Conservation (phyloP, 2,797 vertebrate genomes). For the Oryzias sinensis region DNA sequence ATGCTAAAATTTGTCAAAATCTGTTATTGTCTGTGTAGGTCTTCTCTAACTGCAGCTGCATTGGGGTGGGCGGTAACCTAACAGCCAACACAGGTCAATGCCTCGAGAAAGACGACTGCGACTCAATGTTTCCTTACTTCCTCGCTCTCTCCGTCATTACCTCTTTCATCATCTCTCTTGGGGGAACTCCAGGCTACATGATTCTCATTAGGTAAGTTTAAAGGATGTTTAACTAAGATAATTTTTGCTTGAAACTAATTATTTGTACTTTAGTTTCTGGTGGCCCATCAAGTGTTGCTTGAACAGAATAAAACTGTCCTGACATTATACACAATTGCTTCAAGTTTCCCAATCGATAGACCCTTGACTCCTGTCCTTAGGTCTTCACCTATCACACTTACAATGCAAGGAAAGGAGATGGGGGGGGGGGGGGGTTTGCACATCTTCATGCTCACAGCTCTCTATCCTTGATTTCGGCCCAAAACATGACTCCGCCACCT, state of each 20-base stretch:
- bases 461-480: too few species aligned
- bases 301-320: too few species aligned
- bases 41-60: slow-evolving; percentile 87
- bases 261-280: neutral
- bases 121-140: slow-evolving; percentile 81
- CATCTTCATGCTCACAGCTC: too few species aligned
- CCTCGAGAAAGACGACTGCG: slow-evolving; percentile 73
- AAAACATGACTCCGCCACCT: too few species aligned
- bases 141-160: slow-evolving; percentile 71
- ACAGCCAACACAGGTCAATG: slow-evolving; percentile 84
- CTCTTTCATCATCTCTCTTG: slow-evolving; percentile 75
- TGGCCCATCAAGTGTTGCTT: neutral
- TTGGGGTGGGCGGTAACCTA: slow-evolving; percentile 73
- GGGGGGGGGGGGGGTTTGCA: too few species aligned
- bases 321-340: too few species aligned
- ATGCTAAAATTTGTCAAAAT: slow-evolving; percentile 17
- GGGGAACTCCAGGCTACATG: slow-evolving; percentile 75
- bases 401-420: too few species aligned
- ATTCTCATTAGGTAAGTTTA: slow-evolving; percentile 80
- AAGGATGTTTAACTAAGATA: neutral
- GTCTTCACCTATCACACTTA: too few species aligned
- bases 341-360: too few species aligned
- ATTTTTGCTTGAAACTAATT: neutral
- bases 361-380: too few species aligned
- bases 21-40: slow-evolving; percentile 72